Conservation (phyloP, 1,140 invertebrate genomes). For the Philaenus spumarius region DNA sequence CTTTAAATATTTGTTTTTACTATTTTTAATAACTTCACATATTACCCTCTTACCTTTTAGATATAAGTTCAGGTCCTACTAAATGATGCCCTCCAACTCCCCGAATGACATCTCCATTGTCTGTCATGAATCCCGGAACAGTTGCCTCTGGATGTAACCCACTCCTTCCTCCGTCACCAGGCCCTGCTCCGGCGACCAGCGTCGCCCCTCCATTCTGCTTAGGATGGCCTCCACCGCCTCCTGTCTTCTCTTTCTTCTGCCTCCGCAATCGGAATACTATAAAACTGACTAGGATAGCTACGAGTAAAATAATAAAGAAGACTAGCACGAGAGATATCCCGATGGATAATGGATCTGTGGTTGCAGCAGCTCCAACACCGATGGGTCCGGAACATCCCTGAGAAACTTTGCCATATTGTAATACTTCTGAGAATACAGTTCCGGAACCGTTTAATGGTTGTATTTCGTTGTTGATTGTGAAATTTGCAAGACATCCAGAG, state of each 20-base stretch:
- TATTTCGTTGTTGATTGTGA: conserved; percentile 80
- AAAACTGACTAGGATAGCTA: conserved; percentile 83
- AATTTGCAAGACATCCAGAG: conserved; percentile 83
- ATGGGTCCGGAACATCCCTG: conserved; percentile 60
- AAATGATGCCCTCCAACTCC: conserved; percentile 59
- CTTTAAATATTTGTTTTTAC: too few relatives aligned
- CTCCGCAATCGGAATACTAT: conserved; percentile 79
- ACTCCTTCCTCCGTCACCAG: conserved; percentile 22
- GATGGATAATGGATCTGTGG: conserved; percentile 79
- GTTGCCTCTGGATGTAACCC: conserved; percentile 35
- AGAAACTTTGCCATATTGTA: conserved; percentile 59
- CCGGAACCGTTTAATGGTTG: conserved; percentile 84
- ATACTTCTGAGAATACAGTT: conserved; percentile 63
- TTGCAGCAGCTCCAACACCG: conserved; percentile 63
- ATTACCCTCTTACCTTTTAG: conserved; percentile 70
- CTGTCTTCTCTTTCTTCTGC: conserved; percentile 74
- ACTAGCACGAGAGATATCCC: conserved; percentile 89
- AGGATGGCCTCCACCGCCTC: conserved; percentile 40
- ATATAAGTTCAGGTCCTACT: conserved; percentile 69
- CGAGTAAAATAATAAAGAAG: conserved; percentile 83
- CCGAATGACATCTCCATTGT: conserved; percentile 58
- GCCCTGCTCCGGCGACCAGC: conserved; percentile 33
- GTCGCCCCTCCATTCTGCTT: conserved; percentile 53
- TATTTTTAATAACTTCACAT: too few relatives aligned
- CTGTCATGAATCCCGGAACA: conserved; percentile 53